phyloP scores from a whole-genome alignment of 2,113 vertebrate species.

The Crotalus tigris region DNA sequence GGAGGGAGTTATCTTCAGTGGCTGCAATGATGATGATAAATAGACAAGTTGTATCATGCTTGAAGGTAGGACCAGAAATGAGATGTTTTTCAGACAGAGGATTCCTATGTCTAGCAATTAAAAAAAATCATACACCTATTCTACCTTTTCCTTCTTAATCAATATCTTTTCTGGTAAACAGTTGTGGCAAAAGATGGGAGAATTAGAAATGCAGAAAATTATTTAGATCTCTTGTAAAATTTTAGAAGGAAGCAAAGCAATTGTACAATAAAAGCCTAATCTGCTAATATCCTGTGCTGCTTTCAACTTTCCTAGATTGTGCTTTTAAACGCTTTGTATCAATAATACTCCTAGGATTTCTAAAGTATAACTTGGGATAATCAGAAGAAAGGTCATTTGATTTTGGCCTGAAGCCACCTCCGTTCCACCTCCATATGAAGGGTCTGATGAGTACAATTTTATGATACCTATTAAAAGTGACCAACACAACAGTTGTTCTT shows the following conservation, averaged over 20 bases:
- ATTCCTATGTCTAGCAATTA: neutral
- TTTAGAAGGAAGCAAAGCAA: neutral
- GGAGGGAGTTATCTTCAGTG: neutral
- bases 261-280: neutral
- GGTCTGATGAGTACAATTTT: neutral
- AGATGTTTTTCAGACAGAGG: neutral
- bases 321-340: neutral
- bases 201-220: neutral
- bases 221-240: neutral
- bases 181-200: neutral
- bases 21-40: neutral
- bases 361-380: neutral
- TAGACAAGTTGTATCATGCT: neutral
- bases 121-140: neutral
- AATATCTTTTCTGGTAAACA: neutral
- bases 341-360: neutral
- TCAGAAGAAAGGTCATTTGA: neutral
- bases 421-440: neutral
- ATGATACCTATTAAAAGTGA: neutral
- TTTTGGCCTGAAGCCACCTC: neutral
- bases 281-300: neutral
- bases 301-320: neutral
- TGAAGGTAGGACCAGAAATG: neutral
- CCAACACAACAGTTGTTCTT: constrained; percentile 23
- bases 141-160: neutral